Conservation (phyloP, 2,888 invertebrate genomes). For the Girardia tigrina region DNA sequence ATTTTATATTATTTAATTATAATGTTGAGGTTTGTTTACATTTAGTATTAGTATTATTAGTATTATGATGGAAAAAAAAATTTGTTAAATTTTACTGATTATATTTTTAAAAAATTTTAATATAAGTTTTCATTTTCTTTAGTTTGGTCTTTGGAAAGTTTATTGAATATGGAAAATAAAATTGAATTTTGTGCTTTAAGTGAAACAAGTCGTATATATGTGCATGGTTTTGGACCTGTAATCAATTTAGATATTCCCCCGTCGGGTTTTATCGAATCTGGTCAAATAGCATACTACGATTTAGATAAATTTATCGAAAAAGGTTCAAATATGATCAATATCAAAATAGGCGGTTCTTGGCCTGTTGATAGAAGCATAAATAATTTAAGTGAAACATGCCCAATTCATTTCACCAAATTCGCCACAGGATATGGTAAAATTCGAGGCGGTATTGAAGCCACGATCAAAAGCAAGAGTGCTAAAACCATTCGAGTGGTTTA, state of each 20-base stretch:
- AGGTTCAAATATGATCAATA: not conserved
- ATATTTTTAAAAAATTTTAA: too few species aligned
- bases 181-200: not conserved
- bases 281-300: not conserved
- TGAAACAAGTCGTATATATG: not conserved
- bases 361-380: not conserved
- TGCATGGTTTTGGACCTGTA: not conserved
- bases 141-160: not conserved
- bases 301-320: not conserved
- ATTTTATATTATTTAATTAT: too few species aligned
- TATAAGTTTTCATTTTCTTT: too few species aligned
- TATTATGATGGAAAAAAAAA: too few species aligned
- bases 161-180: not conserved
- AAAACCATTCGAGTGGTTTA: constrained; percentile 61
- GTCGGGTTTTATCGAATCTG: not conserved
- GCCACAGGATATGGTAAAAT: constrained; percentile 71
- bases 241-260: not conserved
- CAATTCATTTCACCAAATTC: constrained; percentile 28
- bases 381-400: not conserved
- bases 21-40: too few species aligned
- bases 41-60: too few species aligned
- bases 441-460: constrained; percentile 71
- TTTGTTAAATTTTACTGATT: too few species aligned
- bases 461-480: constrained; percentile 59
- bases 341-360: not conserved